These are phyloP conservation scores for Dermolepida albohirtum DNA, from an alignment of 2,888 invertebrate genomes.

Conservation along the genomic window DNA sequence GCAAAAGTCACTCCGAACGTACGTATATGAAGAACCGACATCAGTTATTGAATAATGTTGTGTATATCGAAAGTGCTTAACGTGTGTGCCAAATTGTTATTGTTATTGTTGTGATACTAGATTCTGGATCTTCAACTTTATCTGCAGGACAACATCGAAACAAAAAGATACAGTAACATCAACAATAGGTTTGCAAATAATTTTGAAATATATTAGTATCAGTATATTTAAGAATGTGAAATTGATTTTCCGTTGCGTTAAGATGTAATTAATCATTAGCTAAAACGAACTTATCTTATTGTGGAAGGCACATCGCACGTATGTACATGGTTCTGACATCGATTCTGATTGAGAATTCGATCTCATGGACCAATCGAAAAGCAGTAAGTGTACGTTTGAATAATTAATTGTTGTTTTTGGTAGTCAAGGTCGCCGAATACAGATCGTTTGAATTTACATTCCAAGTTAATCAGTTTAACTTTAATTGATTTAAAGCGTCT, in stretches of 20 bases:
- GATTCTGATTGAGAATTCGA: conserved; percentile 8
- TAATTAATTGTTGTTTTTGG: conserved; percentile 30
- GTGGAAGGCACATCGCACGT: background rate
- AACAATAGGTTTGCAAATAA: background rate
- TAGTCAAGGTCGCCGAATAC: conserved; percentile 23
- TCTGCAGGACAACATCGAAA: background rate
- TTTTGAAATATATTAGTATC: background rate
- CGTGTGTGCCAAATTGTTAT: conserved; percentile 32
- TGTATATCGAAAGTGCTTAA: conserved; percentile 16
- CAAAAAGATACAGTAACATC: background rate
- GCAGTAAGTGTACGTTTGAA: conserved; percentile 15
- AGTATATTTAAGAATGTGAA: background rate
- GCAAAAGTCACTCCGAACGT: too few species aligned
- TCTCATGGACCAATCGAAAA: conserved; percentile 8
- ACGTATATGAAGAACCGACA: too few species aligned
- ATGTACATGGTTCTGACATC: background rate
- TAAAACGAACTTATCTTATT: background rate
- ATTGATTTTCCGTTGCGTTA: conserved; percentile 16
- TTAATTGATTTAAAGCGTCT: too few species aligned
- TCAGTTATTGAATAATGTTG: background rate
- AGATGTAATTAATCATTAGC: conserved; percentile 9
- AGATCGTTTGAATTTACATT: background rate
- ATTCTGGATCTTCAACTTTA: background rate
- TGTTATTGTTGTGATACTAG: conserved; percentile 28
- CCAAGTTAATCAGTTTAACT: too few species aligned